phyloP scores from a whole-genome alignment of 2,888 invertebrate species.

The Atethmia centrago region DNA sequence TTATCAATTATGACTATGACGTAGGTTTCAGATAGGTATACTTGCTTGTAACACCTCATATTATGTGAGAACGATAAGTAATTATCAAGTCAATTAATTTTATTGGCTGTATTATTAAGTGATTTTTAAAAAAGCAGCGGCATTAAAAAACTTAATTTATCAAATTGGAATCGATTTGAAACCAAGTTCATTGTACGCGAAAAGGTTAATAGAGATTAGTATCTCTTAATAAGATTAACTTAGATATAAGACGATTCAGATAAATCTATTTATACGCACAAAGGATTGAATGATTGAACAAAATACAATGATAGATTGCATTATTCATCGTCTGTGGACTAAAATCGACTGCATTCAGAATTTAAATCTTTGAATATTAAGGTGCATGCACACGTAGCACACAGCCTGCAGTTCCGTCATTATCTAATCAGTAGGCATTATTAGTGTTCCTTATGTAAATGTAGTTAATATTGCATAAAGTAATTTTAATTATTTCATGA shows the following conservation, averaged over 20 bases:
- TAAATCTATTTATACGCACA: slow-evolving; percentile 58
- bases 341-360: slow-evolving; percentile 52
- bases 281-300: slow-evolving; percentile 59
- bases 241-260: slow-evolving; percentile 48
- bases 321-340: slow-evolving; percentile 53
- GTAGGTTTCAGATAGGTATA: too few species aligned
- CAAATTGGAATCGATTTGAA: slow-evolving; percentile 49
- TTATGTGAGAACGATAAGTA: too few species aligned
- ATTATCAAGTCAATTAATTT: slow-evolving; percentile 31
- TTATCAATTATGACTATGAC: too few species aligned
- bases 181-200: slow-evolving; percentile 69
- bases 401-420: slow-evolving; percentile 27
- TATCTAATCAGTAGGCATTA: slow-evolving; percentile 13
- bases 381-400: slow-evolving; percentile 34
- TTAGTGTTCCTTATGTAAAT: slow-evolving; percentile 11
- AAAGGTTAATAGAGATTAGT: slow-evolving; percentile 62
- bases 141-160: slow-evolving; percentile 32
- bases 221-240: slow-evolving; percentile 67
- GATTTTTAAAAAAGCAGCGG: slow-evolving; percentile 27
- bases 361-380: slow-evolving; percentile 45
- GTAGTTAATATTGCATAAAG: background rate
- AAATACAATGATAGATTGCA: slow-evolving; percentile 55
- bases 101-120: slow-evolving; percentile 24
- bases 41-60: too few species aligned
- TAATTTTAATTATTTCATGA: background rate